Base-by-base conservation (phyloP, 2,888 invertebrate genomes). In the Thecocarcelia acutangulata region DNA sequence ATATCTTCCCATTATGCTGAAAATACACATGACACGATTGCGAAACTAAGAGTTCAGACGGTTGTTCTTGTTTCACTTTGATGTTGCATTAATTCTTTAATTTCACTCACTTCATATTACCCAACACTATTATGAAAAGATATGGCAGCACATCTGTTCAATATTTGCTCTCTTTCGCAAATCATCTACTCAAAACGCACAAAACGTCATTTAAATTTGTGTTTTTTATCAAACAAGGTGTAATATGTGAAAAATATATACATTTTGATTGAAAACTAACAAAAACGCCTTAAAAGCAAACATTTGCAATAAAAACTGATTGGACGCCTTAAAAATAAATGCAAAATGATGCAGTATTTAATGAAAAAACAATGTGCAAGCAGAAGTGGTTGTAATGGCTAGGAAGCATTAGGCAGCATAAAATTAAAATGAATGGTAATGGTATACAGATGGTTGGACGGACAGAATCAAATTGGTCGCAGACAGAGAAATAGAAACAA, bases 401-500 rank as follows among this genome's bases (percentile, higher is more conserved):
- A n/a, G 1, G 37, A 73, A 63, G 15, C 48, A 61, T 37, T 52
- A 15, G 17, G 59, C 17, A 42, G 17, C 2, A 24, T 46, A 79
- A 69, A 54, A 61, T 8, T 46, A 15, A 42, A 19, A 42, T 63
- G 44, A 68, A n/a, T n/a, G n/a, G 52, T 24, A 56, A 68, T 63
- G 79, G 74, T 19, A 63, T 58, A 42, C 54, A 79, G 61, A 68
- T 73, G 52, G 50, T 21, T 42, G 72, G 73, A 79, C 46, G 68
- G 58, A 63, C 61, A 61, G 52, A 64, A 63, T 61, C 46, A 59
- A 58, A 52, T 73, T 73, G 54, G 28, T 50, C 13, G 44, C 72
- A 72, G 77, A 72, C 72, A 58, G 33, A 72, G 64, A 75, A 72
- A 52, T 69, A 81, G 68, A 72, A 81, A 77, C 68, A 81, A 77